Base-by-base conservation (phyloP, 2,113 vertebrate species). In the Microcebus griseorufus region DNA sequence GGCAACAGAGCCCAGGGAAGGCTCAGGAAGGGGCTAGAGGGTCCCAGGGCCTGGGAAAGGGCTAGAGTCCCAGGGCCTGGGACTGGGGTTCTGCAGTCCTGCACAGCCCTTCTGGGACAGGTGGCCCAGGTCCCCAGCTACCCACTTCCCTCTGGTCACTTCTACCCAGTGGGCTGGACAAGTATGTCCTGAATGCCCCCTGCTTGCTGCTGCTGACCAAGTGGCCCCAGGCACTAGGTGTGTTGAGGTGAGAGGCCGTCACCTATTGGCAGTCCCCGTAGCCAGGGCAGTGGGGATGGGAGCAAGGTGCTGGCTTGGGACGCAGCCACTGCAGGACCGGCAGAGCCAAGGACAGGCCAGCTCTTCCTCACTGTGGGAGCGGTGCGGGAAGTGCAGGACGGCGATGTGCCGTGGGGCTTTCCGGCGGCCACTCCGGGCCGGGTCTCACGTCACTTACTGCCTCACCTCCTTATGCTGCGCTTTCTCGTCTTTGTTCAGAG, bases 311-410 rank as follows among this genome's bases (percentile, higher is more conserved):
- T 25, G 70, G 53, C 0, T 17, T 12, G 42, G n/a, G n/a, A 32
- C 23, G 0, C 22, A 34, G 65, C 25, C 32, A 16, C 7, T 2
- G 1, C 42, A 17, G 5, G 10, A 12, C 58, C 6, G 3, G 10
- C 2, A 34, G 32, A 13, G 48, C 29, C 48, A 34, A 53, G 76
- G 9, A 51, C 73, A 73, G 73, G 42, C 42, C 73, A 76, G 42
- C 16, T 48, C 42, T 76, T 48, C 42, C 16, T 48, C 42, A 32
- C 14, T 48, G 42, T 48, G 48, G 42, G 14, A 32, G 60, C 27
- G 25, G 70, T 73, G 3, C 0, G 23, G 23, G 70, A 73, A 73
- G 70, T 42, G 23, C 70, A 27, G 39, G 70, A 42, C 37, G 69
- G 23, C 5, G 39, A 13, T 39, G 12, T 6, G 6, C 70, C 13